Evolutionary conservation across 2,888 invertebrate species (phyloP).

Genomic region (Notodonta dromedarius): DNA sequence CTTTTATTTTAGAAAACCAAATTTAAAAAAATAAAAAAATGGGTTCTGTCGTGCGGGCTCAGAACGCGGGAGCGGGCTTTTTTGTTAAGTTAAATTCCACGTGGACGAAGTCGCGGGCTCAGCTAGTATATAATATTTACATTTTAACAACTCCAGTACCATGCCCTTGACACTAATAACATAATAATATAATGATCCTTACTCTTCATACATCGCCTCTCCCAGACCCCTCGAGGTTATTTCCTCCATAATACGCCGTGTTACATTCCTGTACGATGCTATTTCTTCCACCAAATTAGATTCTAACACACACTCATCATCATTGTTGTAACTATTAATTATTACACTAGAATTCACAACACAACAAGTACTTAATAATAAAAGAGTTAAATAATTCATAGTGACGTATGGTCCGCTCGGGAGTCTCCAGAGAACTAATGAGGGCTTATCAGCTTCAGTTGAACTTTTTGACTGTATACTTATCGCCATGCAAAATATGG

Average conservation of each 20-base stretch:
- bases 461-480: slow-evolving; percentile 17
- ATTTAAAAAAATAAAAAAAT: too few species aligned
- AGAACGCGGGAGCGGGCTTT: too few species aligned
- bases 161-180: not conserved
- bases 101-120: too few species aligned
- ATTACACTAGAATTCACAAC: slow-evolving; percentile 37
- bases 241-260: slow-evolving; percentile 73
- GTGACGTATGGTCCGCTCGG: slow-evolving; percentile 9
- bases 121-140: too few species aligned
- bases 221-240: slow-evolving; percentile 71
- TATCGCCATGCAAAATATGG: not conserved
- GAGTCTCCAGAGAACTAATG: slow-evolving; percentile 21
- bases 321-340: slow-evolving; percentile 38
- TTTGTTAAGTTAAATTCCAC: too few species aligned
- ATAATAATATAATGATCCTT: slow-evolving; percentile 26
- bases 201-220: slow-evolving; percentile 78
- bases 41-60: too few species aligned
- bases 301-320: slow-evolving; percentile 42
- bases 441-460: slow-evolving; percentile 19
- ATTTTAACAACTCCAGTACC: too few species aligned
- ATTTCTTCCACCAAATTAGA: slow-evolving; percentile 76
- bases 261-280: slow-evolving; percentile 75
- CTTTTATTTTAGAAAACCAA: too few species aligned
- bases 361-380: slow-evolving; percentile 20
- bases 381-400: slow-evolving; percentile 25